A percentile compares a stretch with the other conserved stretches of the same genome.
These are phyloP conservation scores for Pseudomyrmex dendroicus DNA, from an alignment of 1,140 invertebrate genomes.

Conservation along the genomic window DNA sequence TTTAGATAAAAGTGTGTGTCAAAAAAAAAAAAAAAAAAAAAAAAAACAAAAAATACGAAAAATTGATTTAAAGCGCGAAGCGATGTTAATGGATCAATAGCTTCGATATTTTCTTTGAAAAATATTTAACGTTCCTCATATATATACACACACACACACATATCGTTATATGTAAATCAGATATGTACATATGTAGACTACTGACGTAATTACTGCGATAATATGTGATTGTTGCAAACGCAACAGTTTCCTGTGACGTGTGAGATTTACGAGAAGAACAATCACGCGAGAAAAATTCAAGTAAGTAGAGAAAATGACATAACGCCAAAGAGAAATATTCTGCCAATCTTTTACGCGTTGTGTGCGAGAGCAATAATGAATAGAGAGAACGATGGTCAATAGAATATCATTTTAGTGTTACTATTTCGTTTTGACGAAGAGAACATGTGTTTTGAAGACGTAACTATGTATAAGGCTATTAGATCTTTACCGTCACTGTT, in stretches of 20 bases:
- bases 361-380: neutral
- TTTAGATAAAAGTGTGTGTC: neutral
- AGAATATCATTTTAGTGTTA: neutral
- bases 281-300: slow-evolving; percentile 11
- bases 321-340: too few species aligned
- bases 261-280: neutral
- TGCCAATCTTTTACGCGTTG: neutral
- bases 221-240: slow-evolving; percentile 8
- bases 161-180: slow-evolving; percentile 6
- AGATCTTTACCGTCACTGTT: slow-evolving; percentile 6
- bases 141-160: neutral
- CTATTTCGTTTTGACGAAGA: neutral
- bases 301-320: neutral
- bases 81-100: neutral
- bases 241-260: neutral
- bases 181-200: neutral
- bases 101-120: neutral
- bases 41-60: neutral
- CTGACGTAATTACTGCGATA: slow-evolving; percentile 19
- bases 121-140: neutral
- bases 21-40: neutral
- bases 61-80: neutral
- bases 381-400: neutral
- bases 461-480: neutral
- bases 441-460: neutral